Conservation (phyloP, 1,140 invertebrate genomes). For the Solen grandis region DNA sequence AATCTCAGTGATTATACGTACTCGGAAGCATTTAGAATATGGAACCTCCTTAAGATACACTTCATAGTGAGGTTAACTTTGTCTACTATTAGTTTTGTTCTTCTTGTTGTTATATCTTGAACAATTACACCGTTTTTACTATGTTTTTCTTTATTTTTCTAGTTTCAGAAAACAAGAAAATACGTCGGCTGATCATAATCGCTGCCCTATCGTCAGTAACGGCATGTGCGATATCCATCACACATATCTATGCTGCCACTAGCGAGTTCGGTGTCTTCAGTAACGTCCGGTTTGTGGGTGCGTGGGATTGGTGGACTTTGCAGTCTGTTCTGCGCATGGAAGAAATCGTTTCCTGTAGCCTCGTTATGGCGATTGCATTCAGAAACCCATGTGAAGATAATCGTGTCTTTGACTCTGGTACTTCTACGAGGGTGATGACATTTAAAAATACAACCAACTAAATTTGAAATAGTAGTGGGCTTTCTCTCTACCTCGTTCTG, state of each 20-base stretch:
- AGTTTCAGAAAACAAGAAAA: constrained; percentile 45
- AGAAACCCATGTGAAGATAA: constrained; percentile 20
- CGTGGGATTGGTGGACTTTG: constrained; percentile 61
- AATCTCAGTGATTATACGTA: too few species aligned
- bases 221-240: constrained; percentile 41
- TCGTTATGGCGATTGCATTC: constrained; percentile 40
- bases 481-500: too few species aligned
- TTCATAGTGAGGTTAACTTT: too few species aligned
- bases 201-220: constrained; percentile 38
- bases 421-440: too few species aligned
- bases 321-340: constrained; percentile 54
- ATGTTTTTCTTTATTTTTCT: constrained; percentile 18
- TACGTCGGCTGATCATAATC: constrained; percentile 44
- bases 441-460: too few species aligned
- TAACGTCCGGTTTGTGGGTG: constrained; percentile 45
- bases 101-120: too few species aligned
- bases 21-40: too few species aligned
- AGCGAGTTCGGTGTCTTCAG: constrained; percentile 58
- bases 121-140: too few species aligned
- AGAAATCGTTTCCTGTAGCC: constrained; percentile 35
- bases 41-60: too few species aligned
- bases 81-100: too few species aligned
- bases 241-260: constrained; percentile 54
- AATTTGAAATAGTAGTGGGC: too few species aligned
- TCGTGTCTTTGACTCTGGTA: too few species aligned